Base-by-base conservation (phyloP, 2,113 vertebrate species). In the Sialia sialis region DNA sequence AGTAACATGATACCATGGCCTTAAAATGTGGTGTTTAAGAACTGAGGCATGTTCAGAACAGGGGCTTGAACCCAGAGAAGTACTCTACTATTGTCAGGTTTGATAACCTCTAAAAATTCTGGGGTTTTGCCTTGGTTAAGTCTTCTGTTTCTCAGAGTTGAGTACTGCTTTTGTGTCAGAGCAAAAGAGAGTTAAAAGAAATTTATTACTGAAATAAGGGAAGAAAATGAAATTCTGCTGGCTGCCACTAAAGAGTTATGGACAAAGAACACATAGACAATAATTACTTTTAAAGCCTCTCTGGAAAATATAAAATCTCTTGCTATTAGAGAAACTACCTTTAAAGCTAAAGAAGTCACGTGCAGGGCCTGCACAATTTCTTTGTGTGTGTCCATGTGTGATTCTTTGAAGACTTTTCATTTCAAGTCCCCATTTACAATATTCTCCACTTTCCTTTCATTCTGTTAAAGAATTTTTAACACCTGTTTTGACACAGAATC, bases 241-340 rank as follows among this genome's bases (percentile, higher is more conserved):
- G 51, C 84, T 91, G 84, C 63, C 6, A 16, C 63, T 72, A 44
- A 90, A 95, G 89, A 94, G 51, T 95, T 96, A 91, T 77, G 75
- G 84, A 94, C 9, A 56, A 88, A 85, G 93, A 94, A 63, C 84
- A 94, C 69, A 73, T 7, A 29, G 91, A 63, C 85, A 77, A 74
- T 93, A 93, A 95, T 97, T 93, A 93, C 93, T 86, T 94, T 88
- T 96, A 95, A 96, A 94, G 62, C 46, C 63, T 95, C 89, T 15
- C 55, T 94, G 87, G 89, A 96, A 96, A 93, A 90, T 91, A 93
- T 36, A 70, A 95, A 95, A 88, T 86, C 90, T 86, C 38, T 86
- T 94, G 55, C 82, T 93, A 80, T 94, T 91, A 91, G 58, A 64
- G 58, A 39, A 87, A 80, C 41, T 83, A 54, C 70, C 78, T 85